Percentiles rank a stretch among this genome's conserved stretches.
Evolutionary conservation across 2,888 invertebrate genomes (phyloP).

Genomic region (Eurytoma californica): DNA sequence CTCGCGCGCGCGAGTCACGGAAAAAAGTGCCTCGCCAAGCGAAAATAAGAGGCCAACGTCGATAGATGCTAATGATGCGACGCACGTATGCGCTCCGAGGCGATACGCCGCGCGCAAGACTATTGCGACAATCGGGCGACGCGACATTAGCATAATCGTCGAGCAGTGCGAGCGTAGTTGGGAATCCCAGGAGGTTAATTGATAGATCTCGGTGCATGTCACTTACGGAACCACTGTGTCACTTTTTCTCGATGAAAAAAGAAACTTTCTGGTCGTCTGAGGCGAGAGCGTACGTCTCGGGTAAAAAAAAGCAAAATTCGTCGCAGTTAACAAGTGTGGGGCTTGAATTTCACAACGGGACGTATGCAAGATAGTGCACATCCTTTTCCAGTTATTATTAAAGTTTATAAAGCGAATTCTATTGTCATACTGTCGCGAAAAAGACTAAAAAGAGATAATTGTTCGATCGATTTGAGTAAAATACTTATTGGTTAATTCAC

Average conservation of each 20-base stretch:
- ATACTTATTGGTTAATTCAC: too few species aligned
- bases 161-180: constrained; percentile 3
- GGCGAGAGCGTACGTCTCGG: neutral
- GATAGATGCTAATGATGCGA: constrained; percentile 34
- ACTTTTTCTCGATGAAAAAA: neutral
- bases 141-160: constrained; percentile 43
- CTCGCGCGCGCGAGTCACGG: neutral
- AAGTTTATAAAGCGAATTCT: neutral
- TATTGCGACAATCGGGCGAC: constrained; percentile 37
- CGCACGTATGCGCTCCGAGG: constrained; percentile 41
- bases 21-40: neutral
- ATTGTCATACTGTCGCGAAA: constrained; percentile 11
- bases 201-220: constrained; percentile 16
- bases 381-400: constrained; percentile 1
- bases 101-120: constrained; percentile 1
- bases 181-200: constrained; percentile 47
- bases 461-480: neutral
- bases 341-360: neutral
- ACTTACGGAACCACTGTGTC: neutral
- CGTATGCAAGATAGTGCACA: neutral
- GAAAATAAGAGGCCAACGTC: constrained; percentile 20
- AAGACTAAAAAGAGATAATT: constrained; percentile 4
- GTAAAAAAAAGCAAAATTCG: too few species aligned
- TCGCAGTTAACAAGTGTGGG: neutral
- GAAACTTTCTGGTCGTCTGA: neutral